These are phyloP conservation scores for Catostomus latipinnis DNA, from an alignment of 2,797 vertebrate genomes.

Conservation along the genomic window DNA sequence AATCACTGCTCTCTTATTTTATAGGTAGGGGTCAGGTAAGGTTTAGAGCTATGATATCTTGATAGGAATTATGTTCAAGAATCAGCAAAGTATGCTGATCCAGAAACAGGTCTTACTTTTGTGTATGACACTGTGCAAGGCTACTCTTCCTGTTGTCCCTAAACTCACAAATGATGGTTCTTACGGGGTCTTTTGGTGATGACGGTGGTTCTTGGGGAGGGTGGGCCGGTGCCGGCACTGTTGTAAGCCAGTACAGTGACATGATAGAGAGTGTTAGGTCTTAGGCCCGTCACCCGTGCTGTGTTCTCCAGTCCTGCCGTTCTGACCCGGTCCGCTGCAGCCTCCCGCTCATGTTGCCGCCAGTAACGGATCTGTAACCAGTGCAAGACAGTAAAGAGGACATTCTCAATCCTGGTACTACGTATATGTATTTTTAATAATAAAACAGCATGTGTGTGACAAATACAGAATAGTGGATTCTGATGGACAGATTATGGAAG, in stretches of 20 bases:
- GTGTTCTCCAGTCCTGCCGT: slow-evolving; percentile 85
- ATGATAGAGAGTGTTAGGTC: slow-evolving; percentile 91
- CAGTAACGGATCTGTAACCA: slow-evolving; percentile 91
- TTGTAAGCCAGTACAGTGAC: slow-evolving; percentile 93
- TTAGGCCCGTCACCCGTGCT: slow-evolving; percentile 84
- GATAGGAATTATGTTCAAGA: not conserved
- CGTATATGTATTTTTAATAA: too few relatives aligned
- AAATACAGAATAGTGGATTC: not conserved
- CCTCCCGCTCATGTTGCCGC: slow-evolving; percentile 92
- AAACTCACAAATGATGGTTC: slow-evolving; percentile 48
- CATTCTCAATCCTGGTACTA: not conserved
- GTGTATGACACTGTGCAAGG: too few relatives aligned
- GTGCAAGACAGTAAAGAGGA: not conserved
- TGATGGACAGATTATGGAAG: not conserved
- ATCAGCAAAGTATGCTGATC: too few relatives aligned
- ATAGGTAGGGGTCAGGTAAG: not conserved
- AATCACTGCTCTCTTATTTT: not conserved
- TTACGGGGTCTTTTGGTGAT: slow-evolving; percentile 92
- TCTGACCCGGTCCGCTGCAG: slow-evolving; percentile 91
- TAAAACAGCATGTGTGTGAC: too few relatives aligned
- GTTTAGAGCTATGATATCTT: not conserved
- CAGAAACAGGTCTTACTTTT: too few relatives aligned
- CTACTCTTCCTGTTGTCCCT: too few relatives aligned
- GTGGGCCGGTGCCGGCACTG: slow-evolving; percentile 90
- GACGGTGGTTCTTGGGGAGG: slow-evolving; percentile 84